These are phyloP conservation scores for Hoplostethus mediterraneus DNA, from an alignment of 2,797 vertebrate species.

Conservation along the genomic window DNA sequence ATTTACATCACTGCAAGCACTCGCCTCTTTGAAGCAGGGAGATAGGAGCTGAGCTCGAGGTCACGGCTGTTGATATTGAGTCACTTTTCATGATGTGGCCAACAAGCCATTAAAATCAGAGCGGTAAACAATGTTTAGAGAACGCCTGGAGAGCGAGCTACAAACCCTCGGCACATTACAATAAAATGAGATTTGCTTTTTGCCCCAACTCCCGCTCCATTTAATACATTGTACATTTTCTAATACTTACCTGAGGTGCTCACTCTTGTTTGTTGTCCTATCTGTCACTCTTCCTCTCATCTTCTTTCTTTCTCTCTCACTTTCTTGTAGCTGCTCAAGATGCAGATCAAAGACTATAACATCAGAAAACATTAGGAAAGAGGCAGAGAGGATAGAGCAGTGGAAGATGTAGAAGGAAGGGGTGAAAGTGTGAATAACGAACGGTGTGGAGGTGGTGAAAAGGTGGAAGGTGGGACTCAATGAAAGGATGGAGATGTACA, in stretches of 20 bases:
- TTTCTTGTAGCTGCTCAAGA: constrained; percentile 58
- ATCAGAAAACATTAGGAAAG: too few relatives aligned
- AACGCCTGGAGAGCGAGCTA: constrained; percentile 60
- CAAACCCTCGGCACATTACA: constrained; percentile 64
- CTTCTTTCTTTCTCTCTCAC: constrained; percentile 27
- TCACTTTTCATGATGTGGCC: constrained; percentile 72
- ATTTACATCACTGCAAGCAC: constrained; percentile 15
- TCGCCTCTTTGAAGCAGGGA: constrained; percentile 57
- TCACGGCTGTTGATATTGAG: constrained; percentile 57
- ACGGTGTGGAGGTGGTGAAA: too few relatives aligned
- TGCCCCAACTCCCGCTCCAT: constrained; percentile 57
- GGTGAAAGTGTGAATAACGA: too few relatives aligned
- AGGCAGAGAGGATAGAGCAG: too few relatives aligned
- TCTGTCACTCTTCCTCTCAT: constrained; percentile 60
- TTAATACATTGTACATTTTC: constrained; percentile 42
- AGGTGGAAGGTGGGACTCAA: too few relatives aligned
- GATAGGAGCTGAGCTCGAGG: constrained; percentile 70
- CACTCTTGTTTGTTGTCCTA: constrained; percentile 55
- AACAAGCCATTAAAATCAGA: constrained; percentile 75
- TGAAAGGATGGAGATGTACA: too few relatives aligned
- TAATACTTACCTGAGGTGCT: constrained; percentile 39
- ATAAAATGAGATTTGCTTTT: constrained; percentile 73
- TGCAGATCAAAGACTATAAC: constrained; percentile 55
- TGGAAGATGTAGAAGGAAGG: too few relatives aligned
- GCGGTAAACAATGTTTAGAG: constrained; percentile 74